Base-by-base conservation (phyloP, 1,140 invertebrate species). In the Agrilus planipennis region DNA sequence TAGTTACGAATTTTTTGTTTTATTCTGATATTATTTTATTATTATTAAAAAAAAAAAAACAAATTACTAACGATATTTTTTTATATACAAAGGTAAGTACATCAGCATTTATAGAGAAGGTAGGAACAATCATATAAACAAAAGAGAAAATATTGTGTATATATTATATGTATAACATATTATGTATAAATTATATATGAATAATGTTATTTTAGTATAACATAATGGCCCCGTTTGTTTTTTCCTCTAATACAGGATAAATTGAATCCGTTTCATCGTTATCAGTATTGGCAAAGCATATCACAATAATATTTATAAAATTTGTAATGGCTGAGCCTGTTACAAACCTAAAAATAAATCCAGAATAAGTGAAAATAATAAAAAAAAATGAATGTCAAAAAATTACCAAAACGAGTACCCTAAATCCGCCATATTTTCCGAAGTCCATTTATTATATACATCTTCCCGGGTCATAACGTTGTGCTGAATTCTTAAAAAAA, bases 141-240 rank as follows among this genome's bases (percentile, higher is more conserved):
- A n/a, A n/a, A n/a, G n/a, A n/a, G n/a, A n/a, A n/a, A n/a, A n/a
- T n/a, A n/a, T n/a, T n/a, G n/a, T n/a, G n/a, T n/a, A n/a, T n/a
- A n/a, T n/a, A n/a, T n/a, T n/a, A n/a, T n/a, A n/a, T n/a, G n/a
- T n/a, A n/a, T n/a, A n/a, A n/a, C n/a, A n/a, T n/a, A n/a, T n/a
- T n/a, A n/a, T n/a, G n/a, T n/a, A n/a, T n/a, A n/a, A n/a, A n/a
- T n/a, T n/a, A n/a, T n/a, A n/a, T n/a, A n/a, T n/a, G n/a, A n/a
- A n/a, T n/a, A n/a, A n/a, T n/a, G n/a, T n/a, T n/a, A n/a, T n/a
- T n/a, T 69, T 65, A 87, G 56, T 86, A 87, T 34, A 87, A 64
- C 82, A 88, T 86, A 57, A 87, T 86, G 48, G 81, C 82, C 53
- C 81, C 83, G 48, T 85, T 84, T 37, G 79, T 74, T 64, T 87